Evolutionary conservation across 53 echinoderm and acorn worm genomes (phyloP), one percentile per base, ranked within the genome.

Genomic region (Henricia sp.): DNA sequence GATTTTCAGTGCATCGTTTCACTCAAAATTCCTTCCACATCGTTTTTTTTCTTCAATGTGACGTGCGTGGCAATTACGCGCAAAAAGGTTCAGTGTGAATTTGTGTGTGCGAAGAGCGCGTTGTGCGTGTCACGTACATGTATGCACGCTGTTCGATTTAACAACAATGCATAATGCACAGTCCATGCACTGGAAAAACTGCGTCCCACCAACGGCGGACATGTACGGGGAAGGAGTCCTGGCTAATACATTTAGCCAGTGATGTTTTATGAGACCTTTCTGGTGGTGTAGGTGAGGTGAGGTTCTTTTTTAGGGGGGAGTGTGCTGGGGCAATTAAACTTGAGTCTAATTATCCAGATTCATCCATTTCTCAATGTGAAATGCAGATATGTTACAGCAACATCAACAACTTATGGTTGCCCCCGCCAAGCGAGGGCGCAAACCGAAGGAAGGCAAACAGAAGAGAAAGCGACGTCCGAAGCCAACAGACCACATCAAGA

Each of bases 361-460:
- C n/a, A 34, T 4, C 2, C 19, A 17, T 50, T 50, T 54, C 3
- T 56, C 41, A 41, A 9, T 3, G 38, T 77, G 14, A 28, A 37
- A 67, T 52, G 19, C 20, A 86, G 75, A 86, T 68, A 74, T 75
- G 67, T 75, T 86, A 76, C 74, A 75, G 67, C 86, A 86, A 68
- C 74, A 75, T 44, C 75, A 74, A 86, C 86, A 86, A 42, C 36
- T 89, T 46, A 83, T 83, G 56, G 74, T 74, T 54, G 73, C 83
- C 17, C 89, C 89, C 66, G 80, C 80, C 80, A 96, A 93, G 91
- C 69, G 96, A 63, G 96, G 96, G 20, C 91, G 96, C 52, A 96
- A 96, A 67, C 96, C 96, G 9, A 89, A 90, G 67, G 93, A 96
- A 41, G 91, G 93, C 90, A 91, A 91, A 68, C 93, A 96, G 93